Evolutionary conservation across 2,797 vertebrate genomes (phyloP), one percentile per base, ranked within the genome.

Genomic region (Tenualosa thibaudeaui): DNA sequence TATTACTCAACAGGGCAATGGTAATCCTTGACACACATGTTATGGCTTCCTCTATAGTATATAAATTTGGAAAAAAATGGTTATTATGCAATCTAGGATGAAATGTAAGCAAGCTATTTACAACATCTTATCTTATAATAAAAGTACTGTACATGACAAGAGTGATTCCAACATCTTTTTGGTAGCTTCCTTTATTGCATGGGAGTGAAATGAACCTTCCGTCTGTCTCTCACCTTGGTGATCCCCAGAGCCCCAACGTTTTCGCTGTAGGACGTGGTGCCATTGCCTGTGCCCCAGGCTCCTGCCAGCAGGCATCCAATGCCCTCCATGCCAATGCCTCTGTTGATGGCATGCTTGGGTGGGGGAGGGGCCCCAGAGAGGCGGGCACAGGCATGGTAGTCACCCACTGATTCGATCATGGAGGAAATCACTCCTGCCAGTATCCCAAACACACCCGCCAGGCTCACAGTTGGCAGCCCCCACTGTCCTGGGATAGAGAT

Each of bases 261-360:
- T 93, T 99, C 97, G 0, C 98, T 99, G 95, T 97, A 99, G 0
- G 98, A 99, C 0, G 98, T 99, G 87, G 97, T 98, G 15, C 98
- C 98, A 0, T 98, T 99, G 6, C 98, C 98, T 0, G 98, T 98
- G 0, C 98, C 98, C 97, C 97, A 99, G 78, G 96, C 97, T 9
- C 98, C 98, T 0, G 98, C 98, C 91, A 99, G 90, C 81, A 99
- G 95, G 87, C 97, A 98, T 85, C 98, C 98, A 0, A 99, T 92
- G 17, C 98, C 98, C 90, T 99, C 98, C 0, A 99, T 95, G 9
- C 97, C 97, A 2, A 99, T 98, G 0, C 98, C 98, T 0, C 98
- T 95, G 94, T 94, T 98, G 91, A 99, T 94, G 82, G 98, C 98
- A 0, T 99, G 97, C 90, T 94, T 96, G 0, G 98, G 97, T 0